Evolutionary conservation across 2,888 invertebrate genomes (phyloP).

Genomic region (Trachelus stipa): DNA sequence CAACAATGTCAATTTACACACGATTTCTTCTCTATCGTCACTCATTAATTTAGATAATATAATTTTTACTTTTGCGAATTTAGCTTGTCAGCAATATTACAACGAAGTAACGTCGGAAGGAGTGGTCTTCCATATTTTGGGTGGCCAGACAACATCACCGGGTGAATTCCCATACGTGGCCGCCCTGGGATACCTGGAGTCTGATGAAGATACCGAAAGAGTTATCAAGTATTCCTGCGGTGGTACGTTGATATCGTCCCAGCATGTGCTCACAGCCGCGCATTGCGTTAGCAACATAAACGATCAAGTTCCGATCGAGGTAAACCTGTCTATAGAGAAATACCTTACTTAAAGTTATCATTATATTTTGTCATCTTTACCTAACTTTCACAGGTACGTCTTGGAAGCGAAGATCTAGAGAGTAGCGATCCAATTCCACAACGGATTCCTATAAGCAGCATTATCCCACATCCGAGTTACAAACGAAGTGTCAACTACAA

Average conservation of each 20-base stretch:
- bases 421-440: constrained; percentile 33
- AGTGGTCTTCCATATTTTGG: constrained; percentile 43
- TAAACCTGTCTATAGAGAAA: constrained; percentile 26
- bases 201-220: constrained; percentile 20
- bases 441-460: constrained; percentile 39
- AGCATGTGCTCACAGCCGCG: constrained; percentile 56
- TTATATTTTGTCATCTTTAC: neutral
- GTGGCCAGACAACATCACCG: constrained; percentile 36
- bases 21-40: constrained; percentile 2
- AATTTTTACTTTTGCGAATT: constrained; percentile 10
- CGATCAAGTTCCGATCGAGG: constrained; percentile 47
- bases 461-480: constrained; percentile 51
- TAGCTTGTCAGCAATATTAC: constrained; percentile 53
- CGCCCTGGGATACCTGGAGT: constrained; percentile 49
- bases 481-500: constrained; percentile 46
- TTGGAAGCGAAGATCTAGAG: constrained; percentile 47
- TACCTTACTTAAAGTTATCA: neutral
- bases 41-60: no score
- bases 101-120: constrained; percentile 36
- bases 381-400: constrained; percentile 43
- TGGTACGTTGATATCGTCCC: constrained; percentile 53
- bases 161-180: constrained; percentile 48
- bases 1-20: constrained; percentile 6
- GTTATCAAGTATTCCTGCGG: constrained; percentile 51
- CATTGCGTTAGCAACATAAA: constrained; percentile 56